Conservation (phyloP, 2,797 vertebrate genomes). For the Microcaecilia unicolor region DNA sequence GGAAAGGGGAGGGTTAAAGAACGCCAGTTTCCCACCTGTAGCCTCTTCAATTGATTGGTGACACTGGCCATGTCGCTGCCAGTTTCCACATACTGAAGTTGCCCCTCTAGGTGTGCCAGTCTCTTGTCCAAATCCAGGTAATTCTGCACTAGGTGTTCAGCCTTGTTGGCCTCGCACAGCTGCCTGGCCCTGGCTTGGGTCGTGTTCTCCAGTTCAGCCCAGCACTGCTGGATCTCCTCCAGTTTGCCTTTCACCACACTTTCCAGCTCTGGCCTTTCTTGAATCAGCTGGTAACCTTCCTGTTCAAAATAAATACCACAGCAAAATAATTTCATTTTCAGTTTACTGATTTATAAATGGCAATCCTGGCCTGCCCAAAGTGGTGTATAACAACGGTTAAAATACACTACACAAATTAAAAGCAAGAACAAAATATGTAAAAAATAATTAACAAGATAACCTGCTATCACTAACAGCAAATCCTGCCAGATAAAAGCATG, state of each 20-base stretch:
- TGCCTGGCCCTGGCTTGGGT: conserved; percentile 76
- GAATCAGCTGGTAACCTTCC: conserved; percentile 84
- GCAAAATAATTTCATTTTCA: too few species aligned
- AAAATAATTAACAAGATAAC: too few species aligned
- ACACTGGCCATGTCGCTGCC: conserved; percentile 74
- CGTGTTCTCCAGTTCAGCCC: conserved; percentile 79
- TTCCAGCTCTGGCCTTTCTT: conserved; percentile 81
- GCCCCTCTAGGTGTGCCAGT: conserved; percentile 72
- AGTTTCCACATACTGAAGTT: conserved; percentile 65
- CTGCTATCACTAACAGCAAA: too few species aligned
- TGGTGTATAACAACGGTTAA: too few species aligned
- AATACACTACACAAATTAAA: too few species aligned
- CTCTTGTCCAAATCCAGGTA: conserved; percentile 74
- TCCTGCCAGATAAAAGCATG: too few species aligned
- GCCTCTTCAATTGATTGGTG: conserved; percentile 81
- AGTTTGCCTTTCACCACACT: conserved; percentile 70
- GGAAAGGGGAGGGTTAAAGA: neutral
- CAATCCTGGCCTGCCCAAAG: too few species aligned
- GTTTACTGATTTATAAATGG: too few species aligned
- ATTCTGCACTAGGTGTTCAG: conserved; percentile 76
- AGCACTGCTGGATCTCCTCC: conserved; percentile 79
- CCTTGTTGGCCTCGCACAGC: conserved; percentile 78
- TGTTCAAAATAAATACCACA: conserved; percentile 23
- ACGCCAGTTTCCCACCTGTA: conserved; percentile 55
- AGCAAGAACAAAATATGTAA: too few species aligned